Evolutionary conservation across 2,888 invertebrate species (phyloP).

Genomic region (Drosophila picticornis): DNA sequence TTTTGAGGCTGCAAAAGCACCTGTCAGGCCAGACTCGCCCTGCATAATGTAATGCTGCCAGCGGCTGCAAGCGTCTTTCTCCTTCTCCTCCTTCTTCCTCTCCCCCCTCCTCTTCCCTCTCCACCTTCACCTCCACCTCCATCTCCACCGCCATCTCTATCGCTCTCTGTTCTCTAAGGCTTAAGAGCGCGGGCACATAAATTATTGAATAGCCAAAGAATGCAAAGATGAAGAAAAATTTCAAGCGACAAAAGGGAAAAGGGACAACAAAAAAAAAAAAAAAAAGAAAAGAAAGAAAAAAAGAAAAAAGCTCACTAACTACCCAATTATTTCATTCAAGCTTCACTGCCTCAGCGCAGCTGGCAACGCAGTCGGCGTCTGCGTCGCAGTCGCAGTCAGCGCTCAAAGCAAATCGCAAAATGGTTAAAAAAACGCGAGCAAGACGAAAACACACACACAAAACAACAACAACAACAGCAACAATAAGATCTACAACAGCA

Average conservation of each 20-base stretch:
- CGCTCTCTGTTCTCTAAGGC: constrained; percentile 1
- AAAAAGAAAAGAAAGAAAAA: constrained; percentile 10
- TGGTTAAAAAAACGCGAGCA: constrained; percentile 62
- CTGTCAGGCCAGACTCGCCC: constrained; percentile 26
- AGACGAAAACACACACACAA: constrained; percentile 50
- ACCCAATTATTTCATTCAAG: constrained; percentile 84
- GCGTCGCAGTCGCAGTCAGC: constrained; percentile 19
- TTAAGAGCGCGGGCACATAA: constrained; percentile 64
- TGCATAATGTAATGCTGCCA: background rate
- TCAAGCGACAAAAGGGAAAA: constrained; percentile 12
- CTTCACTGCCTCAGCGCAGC: constrained; percentile 76
- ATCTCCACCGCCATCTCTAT: background rate
- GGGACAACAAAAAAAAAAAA: background rate
- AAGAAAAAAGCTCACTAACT: constrained; percentile 72
- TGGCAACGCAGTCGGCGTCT: constrained; percentile 28
- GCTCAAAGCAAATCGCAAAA: constrained; percentile 51
- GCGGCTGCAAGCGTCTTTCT: background rate
- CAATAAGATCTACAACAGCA: constrained; percentile 16
- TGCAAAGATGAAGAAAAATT: constrained; percentile 48
- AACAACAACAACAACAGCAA: constrained; percentile 36
- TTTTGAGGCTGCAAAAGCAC: constrained; percentile 33
- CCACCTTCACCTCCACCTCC: background rate
- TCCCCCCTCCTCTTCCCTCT: background rate
- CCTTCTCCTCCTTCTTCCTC: background rate
- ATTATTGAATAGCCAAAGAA: constrained; percentile 68